Conservation (phyloP, 2,797 vertebrate species). For the Enteromius unitaeniatus region DNA sequence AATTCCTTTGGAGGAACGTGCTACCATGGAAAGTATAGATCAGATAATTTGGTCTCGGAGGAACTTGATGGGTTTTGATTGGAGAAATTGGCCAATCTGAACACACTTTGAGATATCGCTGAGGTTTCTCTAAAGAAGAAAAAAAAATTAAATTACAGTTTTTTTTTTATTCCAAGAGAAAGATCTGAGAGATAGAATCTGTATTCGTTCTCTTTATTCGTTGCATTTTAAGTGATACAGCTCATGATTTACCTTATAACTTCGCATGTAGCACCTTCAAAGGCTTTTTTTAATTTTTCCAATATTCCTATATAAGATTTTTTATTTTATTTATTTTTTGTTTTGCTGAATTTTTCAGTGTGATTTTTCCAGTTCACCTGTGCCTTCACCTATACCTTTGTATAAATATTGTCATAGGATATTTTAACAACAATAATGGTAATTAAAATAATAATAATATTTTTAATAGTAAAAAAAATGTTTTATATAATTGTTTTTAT, state of each 20-base stretch:
- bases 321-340: no score
- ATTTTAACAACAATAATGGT: background rate
- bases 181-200: background rate
- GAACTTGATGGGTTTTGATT: conserved; percentile 9
- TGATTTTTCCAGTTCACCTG: background rate
- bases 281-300: conserved; percentile 9
- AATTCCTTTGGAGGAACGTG: background rate
- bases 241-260: no score
- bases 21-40: background rate
- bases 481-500: background rate
- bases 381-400: background rate
- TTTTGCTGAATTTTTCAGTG: background rate
- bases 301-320: background rate
- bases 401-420: background rate
- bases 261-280: background rate
- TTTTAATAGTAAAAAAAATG: background rate
- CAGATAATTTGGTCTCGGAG: conserved; percentile 9
- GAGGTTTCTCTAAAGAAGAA: background rate
- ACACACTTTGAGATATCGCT: background rate
- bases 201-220: background rate
- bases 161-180: background rate
- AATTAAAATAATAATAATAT: background rate
- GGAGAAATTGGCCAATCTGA: background rate
- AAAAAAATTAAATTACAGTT: background rate
- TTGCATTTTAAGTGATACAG: background rate